A percentile compares a stretch with the other conserved stretches of the same genome.
phyloP scores from a whole-genome alignment of 2,113 vertebrate species.

The Carassius gibelio region DNA sequence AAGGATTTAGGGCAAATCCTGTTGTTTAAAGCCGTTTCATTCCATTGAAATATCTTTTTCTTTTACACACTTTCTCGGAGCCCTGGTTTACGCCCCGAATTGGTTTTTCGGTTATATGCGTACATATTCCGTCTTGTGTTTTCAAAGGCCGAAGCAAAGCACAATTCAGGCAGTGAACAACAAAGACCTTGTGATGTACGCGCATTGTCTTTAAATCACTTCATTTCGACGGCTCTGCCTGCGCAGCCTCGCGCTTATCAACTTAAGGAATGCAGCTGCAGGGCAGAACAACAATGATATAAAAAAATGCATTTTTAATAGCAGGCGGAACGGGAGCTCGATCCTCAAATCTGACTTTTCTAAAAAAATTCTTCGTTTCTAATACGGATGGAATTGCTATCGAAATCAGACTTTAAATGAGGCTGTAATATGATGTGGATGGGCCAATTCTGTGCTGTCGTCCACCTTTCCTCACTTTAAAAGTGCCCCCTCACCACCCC shows the following conservation, averaged over 20 bases:
- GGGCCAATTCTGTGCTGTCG: slow-evolving; percentile 28
- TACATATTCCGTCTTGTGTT: slow-evolving; percentile 9
- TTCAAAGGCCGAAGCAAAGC: slow-evolving; percentile 22
- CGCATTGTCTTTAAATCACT: slow-evolving; percentile 75
- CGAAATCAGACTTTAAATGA: slow-evolving; percentile 88
- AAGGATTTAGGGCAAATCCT: slow-evolving; percentile 75
- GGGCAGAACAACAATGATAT: slow-evolving; percentile 62
- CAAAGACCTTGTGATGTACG: slow-evolving; percentile 73
- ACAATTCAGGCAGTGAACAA: slow-evolving; percentile 63
- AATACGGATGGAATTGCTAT: slow-evolving; percentile 71
- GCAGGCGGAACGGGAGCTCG: neutral
- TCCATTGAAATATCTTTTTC: slow-evolving; percentile 67
- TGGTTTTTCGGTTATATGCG: slow-evolving; percentile 24
- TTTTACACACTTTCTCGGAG: slow-evolving; percentile 64
- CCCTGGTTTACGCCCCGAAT: slow-evolving; percentile 2
- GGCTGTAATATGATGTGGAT: slow-evolving; percentile 90
- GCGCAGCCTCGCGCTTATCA: slow-evolving; percentile 83
- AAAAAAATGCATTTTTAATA: slow-evolving; percentile 77
- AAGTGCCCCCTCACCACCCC: slow-evolving; percentile 85
- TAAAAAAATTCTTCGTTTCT: slow-evolving; percentile 73
- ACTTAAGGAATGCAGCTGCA: slow-evolving; percentile 84
- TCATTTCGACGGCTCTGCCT: slow-evolving; percentile 64
- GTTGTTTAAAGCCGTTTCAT: slow-evolving; percentile 79
- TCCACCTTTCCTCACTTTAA: slow-evolving; percentile 80
- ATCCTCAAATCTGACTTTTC: slow-evolving; percentile 32